Conservation (phyloP, 2,888 invertebrate genomes). For the Synergus japonicus region DNA sequence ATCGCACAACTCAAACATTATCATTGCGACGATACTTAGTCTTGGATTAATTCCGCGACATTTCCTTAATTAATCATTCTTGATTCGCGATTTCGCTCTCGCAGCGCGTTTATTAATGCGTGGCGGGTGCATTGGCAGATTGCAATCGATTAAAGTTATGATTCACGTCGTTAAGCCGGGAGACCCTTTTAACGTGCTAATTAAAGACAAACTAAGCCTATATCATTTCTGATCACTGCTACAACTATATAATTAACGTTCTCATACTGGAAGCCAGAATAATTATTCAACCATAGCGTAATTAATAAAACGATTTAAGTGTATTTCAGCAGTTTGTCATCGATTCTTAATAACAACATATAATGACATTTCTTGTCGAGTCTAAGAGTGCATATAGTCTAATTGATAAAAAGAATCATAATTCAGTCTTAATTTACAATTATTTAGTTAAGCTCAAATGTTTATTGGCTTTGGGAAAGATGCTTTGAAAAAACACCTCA, state of each 20-base stretch:
- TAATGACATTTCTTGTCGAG: constrained; percentile 6
- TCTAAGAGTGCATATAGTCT: not conserved
- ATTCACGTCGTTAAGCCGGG: constrained; percentile 52
- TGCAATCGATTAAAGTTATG: constrained; percentile 55
- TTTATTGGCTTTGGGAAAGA: not conserved
- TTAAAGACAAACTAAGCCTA: constrained; percentile 50
- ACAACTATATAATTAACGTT: constrained; percentile 52
- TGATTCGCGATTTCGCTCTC: constrained; percentile 36
- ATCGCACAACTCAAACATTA: not conserved
- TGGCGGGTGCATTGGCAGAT: constrained; percentile 37
- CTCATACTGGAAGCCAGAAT: constrained; percentile 11
- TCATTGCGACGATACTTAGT: constrained; percentile 29
- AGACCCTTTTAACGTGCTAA: constrained; percentile 55
- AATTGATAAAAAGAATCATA: constrained; percentile 4
- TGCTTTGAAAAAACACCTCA: not conserved
- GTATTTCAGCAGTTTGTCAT: constrained; percentile 23
- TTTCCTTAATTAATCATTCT: constrained; percentile 42
- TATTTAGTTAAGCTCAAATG: not conserved
- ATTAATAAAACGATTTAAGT: constrained; percentile 34
- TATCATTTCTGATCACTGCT: constrained; percentile 51
- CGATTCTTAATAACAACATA: not conserved
- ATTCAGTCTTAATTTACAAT: not conserved
- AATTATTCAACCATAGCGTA: constrained; percentile 9
- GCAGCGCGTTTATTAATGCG: constrained; percentile 34
- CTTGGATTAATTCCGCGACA: constrained; percentile 34